Evolutionary conservation across 2,797 vertebrate genomes (phyloP).

Genomic region (Babyrousa celebensis): DNA sequence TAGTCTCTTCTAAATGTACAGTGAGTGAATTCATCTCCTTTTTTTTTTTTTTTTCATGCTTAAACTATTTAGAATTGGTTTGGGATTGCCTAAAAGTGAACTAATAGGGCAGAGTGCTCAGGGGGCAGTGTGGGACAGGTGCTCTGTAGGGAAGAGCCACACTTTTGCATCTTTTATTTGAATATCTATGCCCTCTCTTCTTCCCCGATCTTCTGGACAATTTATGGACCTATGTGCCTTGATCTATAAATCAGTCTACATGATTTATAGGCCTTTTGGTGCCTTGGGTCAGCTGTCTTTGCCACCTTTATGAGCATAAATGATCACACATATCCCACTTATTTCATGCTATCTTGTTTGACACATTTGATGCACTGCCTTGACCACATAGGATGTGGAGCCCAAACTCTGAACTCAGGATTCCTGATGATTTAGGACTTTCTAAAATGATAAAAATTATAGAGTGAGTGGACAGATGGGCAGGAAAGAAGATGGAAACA

Average conservation of each 20-base stretch:
- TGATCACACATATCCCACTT: background rate
- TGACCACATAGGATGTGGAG: background rate
- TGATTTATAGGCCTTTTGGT: background rate
- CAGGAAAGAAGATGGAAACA: background rate
- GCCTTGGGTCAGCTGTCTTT: background rate
- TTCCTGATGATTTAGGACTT: background rate
- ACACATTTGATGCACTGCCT: background rate
- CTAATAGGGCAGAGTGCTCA: background rate
- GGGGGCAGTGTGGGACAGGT: background rate
- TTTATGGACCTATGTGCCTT: background rate
- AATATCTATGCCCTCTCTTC: background rate
- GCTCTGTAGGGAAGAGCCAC: background rate
- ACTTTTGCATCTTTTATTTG: slow-evolving; percentile 1
- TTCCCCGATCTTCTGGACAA: background rate
- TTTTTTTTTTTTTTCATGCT: background rate
- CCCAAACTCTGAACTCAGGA: background rate
- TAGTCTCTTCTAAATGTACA: background rate
- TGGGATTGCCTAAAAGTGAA: background rate
- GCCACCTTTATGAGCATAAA: background rate
- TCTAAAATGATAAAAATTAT: background rate
- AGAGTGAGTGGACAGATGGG: background rate
- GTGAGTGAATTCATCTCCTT: background rate
- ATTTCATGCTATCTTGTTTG: background rate
- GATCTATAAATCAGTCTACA: background rate
- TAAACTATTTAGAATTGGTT: slow-evolving; percentile 31